Evolutionary conservation across 2,888 invertebrate genomes (phyloP).

Genomic region (Oegoconia quadripuncta): DNA sequence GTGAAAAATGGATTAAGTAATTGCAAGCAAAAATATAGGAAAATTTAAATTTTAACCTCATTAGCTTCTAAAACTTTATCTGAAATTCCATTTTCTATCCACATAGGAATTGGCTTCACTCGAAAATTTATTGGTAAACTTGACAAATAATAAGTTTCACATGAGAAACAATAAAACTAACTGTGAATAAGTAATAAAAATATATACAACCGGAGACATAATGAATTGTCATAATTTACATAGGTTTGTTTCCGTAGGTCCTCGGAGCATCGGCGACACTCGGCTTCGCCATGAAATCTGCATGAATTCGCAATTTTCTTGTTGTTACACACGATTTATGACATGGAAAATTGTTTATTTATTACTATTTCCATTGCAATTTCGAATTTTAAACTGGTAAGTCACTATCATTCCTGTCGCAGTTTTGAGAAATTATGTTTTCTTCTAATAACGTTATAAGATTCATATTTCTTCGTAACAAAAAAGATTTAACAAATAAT

Average conservation of each 20-base stretch:
- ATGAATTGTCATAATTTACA: conserved; percentile 54
- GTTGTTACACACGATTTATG: conserved; percentile 61
- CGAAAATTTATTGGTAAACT: too few relatives aligned
- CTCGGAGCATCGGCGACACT: conserved; percentile 46
- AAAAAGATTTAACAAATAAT: too few relatives aligned
- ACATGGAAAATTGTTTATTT: conserved; percentile 67
- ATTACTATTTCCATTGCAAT: conserved; percentile 42
- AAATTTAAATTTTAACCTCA: too few relatives aligned
- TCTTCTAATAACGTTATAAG: background rate
- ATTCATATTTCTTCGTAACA: too few relatives aligned
- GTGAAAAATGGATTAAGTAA: too few relatives aligned
- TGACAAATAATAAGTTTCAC: too few relatives aligned
- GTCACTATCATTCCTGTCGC: background rate
- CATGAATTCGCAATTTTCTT: conserved; percentile 73
- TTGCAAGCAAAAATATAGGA: too few relatives aligned
- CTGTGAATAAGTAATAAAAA: too few relatives aligned
- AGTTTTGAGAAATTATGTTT: background rate
- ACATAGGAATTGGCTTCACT: too few relatives aligned
- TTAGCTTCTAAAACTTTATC: too few relatives aligned
- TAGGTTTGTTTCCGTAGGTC: conserved; percentile 31
- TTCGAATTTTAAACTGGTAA: conserved; percentile 22
- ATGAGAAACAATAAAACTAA: too few relatives aligned
- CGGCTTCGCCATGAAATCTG: conserved; percentile 58
- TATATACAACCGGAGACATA: conserved; percentile 35
- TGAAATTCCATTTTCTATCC: too few relatives aligned